Conservation (phyloP, 2,797 vertebrate species). For the Cichlasoma orientale region DNA sequence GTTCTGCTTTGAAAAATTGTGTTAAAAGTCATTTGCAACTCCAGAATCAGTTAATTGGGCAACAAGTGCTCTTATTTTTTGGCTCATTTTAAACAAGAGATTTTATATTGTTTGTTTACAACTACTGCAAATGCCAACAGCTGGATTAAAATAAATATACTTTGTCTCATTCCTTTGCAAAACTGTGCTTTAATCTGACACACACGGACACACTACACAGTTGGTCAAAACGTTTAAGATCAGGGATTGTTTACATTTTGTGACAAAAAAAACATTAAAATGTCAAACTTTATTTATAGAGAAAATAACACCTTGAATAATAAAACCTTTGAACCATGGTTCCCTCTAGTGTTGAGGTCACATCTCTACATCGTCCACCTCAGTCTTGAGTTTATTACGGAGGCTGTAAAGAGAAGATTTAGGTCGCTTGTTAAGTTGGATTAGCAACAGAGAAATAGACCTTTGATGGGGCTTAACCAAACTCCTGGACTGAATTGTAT, state of each 20-base stretch:
- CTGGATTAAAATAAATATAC: conserved; percentile 78
- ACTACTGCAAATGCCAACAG: conserved; percentile 78
- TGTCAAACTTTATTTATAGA: neutral
- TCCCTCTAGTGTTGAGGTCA: conserved; percentile 43
- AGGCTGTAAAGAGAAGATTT: conserved; percentile 64
- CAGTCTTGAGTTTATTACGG: conserved; percentile 64
- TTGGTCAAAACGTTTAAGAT: neutral
- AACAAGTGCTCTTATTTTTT: conserved; percentile 74
- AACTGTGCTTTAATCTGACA: neutral
- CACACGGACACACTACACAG: neutral
- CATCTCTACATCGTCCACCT: conserved; percentile 30
- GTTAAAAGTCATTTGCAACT: conserved; percentile 46
- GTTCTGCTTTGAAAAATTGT: conserved; percentile 45
- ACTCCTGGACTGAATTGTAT: rapidly evolving
- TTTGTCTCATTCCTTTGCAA: conserved; percentile 38
- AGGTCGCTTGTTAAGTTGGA: neutral
- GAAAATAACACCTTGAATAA: neutral
- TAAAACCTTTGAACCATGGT: neutral
- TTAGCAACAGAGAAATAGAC: rapidly evolving
- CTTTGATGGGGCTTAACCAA: neutral
- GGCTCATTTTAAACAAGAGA: conserved; percentile 72
- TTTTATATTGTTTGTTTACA: conserved; percentile 77
- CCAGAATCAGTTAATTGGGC: conserved; percentile 43
- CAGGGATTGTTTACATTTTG: neutral
- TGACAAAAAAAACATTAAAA: neutral